phyloP scores from a whole-genome alignment of 1,140 invertebrate species.

The Anagrus nilaparvatae region DNA sequence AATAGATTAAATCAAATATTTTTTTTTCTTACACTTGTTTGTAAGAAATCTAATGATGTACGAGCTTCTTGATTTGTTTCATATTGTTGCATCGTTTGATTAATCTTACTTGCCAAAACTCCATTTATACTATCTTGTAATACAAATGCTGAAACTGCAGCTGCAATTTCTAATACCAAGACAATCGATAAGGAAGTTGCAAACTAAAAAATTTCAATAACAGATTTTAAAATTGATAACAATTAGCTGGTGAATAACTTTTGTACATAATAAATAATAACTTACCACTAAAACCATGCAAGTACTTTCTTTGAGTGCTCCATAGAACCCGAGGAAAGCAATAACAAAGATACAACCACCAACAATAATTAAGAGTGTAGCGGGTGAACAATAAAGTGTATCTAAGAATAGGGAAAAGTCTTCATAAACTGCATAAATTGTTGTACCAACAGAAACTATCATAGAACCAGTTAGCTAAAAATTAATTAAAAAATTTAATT shows the following conservation, averaged over 20 bases:
- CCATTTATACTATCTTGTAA: constrained; percentile 51
- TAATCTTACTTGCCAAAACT: constrained; percentile 49
- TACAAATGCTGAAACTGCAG: constrained; percentile 68
- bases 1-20: not conserved
- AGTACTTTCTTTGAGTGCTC: constrained; percentile 71
- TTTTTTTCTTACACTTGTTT: constrained; percentile 46
- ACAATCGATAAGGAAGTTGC: constrained; percentile 65
- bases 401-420: constrained; percentile 63
- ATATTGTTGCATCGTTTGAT: constrained; percentile 47
- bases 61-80: constrained; percentile 38
- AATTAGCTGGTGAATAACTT: not conserved
- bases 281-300: constrained; percentile 70
- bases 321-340: constrained; percentile 71
- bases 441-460: constrained; percentile 66
- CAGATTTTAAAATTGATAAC: not conserved
- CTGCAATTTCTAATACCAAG: constrained; percentile 70
- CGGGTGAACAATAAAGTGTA: constrained; percentile 57
- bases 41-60: constrained; percentile 53
- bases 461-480: constrained; percentile 60
- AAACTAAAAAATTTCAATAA: constrained; percentile 51
- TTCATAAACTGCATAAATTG: constrained; percentile 61
- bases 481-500: constrained; percentile 10
- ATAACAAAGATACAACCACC: constrained; percentile 69
- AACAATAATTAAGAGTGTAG: constrained; percentile 62
- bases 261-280: constrained; percentile 15